Evolutionary conservation across 2,113 vertebrate genomes (phyloP), one percentile per base, ranked within the genome.

Genomic region (Hippolais icterina): DNA sequence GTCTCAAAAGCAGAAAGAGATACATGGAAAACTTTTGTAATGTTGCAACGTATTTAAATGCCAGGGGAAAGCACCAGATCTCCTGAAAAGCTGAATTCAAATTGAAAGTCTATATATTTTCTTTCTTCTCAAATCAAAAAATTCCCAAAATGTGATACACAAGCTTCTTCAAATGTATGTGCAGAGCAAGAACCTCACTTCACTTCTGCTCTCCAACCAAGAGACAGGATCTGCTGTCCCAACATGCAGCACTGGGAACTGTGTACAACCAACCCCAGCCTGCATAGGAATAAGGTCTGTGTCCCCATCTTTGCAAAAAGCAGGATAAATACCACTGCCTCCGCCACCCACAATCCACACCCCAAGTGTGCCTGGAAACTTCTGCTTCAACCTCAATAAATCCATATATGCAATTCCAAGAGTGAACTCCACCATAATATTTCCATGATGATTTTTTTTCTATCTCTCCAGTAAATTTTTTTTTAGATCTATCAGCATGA

Each of bases 241-340:
- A 0, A 70, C 24, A 12, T 5, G 13, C 21, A 75, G 12, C 7
- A 66, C 35, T 39, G 21, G 17, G 6, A 42, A 19, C 17, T n/a
- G 31, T 9, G 2, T 5, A 20, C 0, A 3, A 14, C 15, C 23
- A 41, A 6, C 4, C 4, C 18, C 22, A 13, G 25, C 9, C 37
- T n/a, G 16, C 4, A 3, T 0, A n/a, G 35, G 33, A 75, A 24
- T 6, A 24, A 33, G 12, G 25, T 14, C 25, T 35, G 3, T 7
- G 3, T 14, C 1, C 16, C n/a, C 20, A 23, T 8, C 47, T 42
- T 60, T 24, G 20, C 15, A 79, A 68, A 83, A 74, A 68, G 15
- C 11, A 49, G 10, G 65, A 41, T 11, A 71, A 71, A 33, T 14
- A 24, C 10, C 31, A 24, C 42, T 78, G 44, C 27, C 27, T 59